A percentile compares a stretch with the other conserved stretches of the same genome.
Conservation (phyloP, 2,888 invertebrate species). For the Torymus tubicola region DNA sequence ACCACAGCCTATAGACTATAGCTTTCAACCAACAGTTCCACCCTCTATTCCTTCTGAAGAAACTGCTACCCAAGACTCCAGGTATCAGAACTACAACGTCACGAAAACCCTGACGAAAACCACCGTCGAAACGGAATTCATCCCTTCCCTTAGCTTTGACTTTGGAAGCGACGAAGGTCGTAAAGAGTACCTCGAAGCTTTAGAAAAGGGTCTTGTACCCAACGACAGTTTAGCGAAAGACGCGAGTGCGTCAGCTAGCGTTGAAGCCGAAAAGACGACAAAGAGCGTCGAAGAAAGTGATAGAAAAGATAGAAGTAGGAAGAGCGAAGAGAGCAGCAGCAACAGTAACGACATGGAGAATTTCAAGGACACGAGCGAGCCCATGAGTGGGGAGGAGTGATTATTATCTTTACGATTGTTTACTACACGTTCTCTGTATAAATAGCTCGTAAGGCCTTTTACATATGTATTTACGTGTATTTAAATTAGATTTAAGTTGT, state of each 20-base stretch:
- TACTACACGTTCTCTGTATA: background rate
- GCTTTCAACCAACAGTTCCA: constrained; percentile 6
- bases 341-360: constrained; percentile 42
- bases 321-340: background rate
- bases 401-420: background rate
- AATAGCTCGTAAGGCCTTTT: too few species aligned
- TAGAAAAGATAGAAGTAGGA: background rate
- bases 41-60: background rate
- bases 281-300: background rate
- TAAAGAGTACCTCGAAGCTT: constrained; percentile 71
- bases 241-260: background rate
- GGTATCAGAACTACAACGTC: background rate
- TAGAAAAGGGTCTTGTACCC: constrained; percentile 69
- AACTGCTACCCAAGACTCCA: background rate
- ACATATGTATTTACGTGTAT: constrained; percentile 31
- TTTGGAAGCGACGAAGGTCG: constrained; percentile 71
- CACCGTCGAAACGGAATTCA: constrained; percentile 71
- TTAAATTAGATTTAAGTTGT: constrained; percentile 21
- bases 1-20: background rate
- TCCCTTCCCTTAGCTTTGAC: constrained; percentile 74
- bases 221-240: constrained; percentile 19
- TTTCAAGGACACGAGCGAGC: constrained; percentile 38
- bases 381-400: constrained; percentile 45
- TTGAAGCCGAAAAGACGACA: background rate
- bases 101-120: constrained; percentile 19